Conservation (phyloP, 2,888 invertebrate genomes). For the Apamea sordens region DNA sequence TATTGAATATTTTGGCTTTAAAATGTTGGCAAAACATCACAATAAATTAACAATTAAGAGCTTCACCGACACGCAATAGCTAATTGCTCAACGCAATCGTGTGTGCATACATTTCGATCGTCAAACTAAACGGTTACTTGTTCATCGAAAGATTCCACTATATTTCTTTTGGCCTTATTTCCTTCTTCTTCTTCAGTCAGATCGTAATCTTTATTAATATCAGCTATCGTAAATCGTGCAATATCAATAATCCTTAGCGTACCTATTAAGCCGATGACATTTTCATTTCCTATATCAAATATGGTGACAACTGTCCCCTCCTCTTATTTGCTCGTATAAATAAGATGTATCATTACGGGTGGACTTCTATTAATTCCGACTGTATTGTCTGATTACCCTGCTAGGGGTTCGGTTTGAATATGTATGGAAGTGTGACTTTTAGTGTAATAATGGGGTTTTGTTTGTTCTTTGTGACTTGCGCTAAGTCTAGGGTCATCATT, state of each 20-base stretch:
- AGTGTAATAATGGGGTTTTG: conserved; percentile 15
- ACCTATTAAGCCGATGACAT: conserved; percentile 88
- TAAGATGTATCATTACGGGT: conserved; percentile 77
- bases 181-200: neutral
- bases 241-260: conserved; percentile 86
- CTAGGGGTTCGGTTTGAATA: conserved; percentile 53
- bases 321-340: conserved; percentile 80
- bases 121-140: conserved; percentile 23
- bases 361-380: conserved; percentile 60
- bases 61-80: conserved; percentile 42
- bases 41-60: conserved; percentile 61
- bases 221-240: conserved; percentile 70
- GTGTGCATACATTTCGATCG: conserved; percentile 3
- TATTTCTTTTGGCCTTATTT: conserved; percentile 9
- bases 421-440: conserved; percentile 45
- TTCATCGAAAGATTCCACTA: conserved; percentile 1
- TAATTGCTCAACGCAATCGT: conserved; percentile 41
- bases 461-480: conserved; percentile 3
- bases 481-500: neutral
- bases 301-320: conserved; percentile 73
- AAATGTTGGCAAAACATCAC: conserved; percentile 33
- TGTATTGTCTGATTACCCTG: conserved; percentile 58
- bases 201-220: conserved; percentile 65
- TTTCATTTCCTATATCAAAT: conserved; percentile 89
- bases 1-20: conserved; percentile 2